Conservation (phyloP, 2,797 vertebrate species). For the Picus viridis region DNA sequence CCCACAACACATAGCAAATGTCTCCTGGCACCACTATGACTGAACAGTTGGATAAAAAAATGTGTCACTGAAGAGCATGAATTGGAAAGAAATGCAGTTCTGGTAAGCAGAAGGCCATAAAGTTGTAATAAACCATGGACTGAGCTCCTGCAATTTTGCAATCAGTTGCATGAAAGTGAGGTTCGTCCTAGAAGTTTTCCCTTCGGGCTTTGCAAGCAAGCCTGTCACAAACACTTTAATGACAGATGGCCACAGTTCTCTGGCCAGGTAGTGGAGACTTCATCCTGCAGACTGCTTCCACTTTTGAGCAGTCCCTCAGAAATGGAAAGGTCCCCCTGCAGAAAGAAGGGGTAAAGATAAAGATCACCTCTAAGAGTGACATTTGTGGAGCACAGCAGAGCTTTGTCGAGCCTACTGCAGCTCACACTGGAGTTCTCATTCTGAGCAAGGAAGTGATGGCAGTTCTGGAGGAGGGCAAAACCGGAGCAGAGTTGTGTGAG, state of each 20-base stretch:
- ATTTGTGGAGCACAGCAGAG: background rate
- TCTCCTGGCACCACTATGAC: constrained; percentile 21
- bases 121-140: constrained; percentile 7
- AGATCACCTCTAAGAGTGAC: accelerated
- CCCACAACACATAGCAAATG: background rate
- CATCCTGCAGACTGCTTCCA: background rate
- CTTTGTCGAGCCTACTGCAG: background rate
- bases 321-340: background rate
- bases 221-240: background rate
- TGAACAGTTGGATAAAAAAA: constrained; percentile 11
- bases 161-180: background rate
- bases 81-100: constrained; percentile 6
- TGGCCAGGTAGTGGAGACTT: background rate
- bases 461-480: background rate
- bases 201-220: background rate
- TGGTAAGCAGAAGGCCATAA: background rate
- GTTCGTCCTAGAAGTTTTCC: background rate
- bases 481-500: background rate
- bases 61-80: constrained; percentile 34
- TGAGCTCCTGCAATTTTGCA: background rate
- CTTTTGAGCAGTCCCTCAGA: background rate
- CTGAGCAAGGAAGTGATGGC: background rate
- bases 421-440: background rate
- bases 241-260: background rate
- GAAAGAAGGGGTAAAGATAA: background rate